Conservation (phyloP, 1,140 invertebrate genomes). For the Meloidogyne exigua region DNA sequence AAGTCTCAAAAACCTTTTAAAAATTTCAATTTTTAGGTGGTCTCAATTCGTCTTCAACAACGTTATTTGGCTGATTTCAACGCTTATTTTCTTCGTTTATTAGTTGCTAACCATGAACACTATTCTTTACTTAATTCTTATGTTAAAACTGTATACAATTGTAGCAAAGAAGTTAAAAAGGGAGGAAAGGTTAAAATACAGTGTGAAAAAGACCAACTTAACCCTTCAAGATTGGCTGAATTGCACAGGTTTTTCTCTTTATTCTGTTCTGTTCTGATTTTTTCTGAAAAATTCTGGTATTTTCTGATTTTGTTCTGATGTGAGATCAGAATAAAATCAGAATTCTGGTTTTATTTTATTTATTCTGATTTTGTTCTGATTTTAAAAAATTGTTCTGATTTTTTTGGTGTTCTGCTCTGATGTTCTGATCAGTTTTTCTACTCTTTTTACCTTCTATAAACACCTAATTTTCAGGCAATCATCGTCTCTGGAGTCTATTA, state of each 20-base stretch:
- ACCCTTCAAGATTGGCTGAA: conserved; percentile 14
- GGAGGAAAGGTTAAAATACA: conserved; percentile 3
- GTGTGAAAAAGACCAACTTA: conserved; percentile 12
- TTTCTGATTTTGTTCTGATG: not conserved
- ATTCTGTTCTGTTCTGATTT: not conserved
- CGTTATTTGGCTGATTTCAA: conserved; percentile 50
- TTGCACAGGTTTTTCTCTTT: conserved; percentile 7
- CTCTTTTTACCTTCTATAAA: not conserved
- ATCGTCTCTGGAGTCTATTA: conserved; percentile 42
- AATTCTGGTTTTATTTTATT: not conserved
- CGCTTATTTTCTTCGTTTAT: conserved; percentile 56
- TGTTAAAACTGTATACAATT: conserved; percentile 52
- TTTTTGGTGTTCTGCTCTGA: not conserved
- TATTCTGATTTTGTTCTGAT: too few species aligned
- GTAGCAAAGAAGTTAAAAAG: conserved; percentile 9
- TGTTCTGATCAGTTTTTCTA: not conserved
- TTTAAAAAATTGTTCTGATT: too few species aligned
- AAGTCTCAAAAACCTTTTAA: too few species aligned
- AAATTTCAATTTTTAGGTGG: too few species aligned
- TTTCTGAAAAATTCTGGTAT: not conserved
- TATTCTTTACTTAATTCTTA: conserved; percentile 54
- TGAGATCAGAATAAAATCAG: too few species aligned
- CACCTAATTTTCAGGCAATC: conserved; percentile 31
- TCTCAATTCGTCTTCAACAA: conserved; percentile 37
- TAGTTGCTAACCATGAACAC: conserved; percentile 56